Evolutionary conservation across 2,113 vertebrate genomes (phyloP).

Genomic region (Probosciger aterrimus): DNA sequence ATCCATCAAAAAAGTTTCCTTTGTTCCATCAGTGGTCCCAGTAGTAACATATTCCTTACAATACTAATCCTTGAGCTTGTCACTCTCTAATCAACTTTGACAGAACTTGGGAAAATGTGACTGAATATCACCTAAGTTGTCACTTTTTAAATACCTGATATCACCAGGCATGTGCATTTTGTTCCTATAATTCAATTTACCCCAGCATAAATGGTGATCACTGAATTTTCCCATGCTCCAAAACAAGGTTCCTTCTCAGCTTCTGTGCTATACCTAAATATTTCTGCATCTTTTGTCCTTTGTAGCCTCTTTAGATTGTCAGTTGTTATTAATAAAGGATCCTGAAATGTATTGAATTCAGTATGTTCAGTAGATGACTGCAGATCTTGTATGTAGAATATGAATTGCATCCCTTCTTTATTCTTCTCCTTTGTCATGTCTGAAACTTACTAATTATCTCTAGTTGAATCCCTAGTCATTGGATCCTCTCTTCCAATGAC

Average conservation of each 20-base stretch:
- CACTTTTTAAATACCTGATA: neutral
- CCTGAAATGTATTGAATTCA: neutral
- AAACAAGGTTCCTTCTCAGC: neutral
- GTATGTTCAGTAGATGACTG: neutral
- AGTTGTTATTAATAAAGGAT: neutral
- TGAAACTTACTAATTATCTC: neutral
- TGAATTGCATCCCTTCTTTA: neutral
- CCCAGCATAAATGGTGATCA: neutral
- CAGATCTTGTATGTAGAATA: neutral
- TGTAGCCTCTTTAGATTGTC: neutral
- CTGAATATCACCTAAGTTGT: neutral
- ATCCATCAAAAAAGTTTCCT: neutral
- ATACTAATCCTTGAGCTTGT: neutral
- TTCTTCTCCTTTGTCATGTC: neutral
- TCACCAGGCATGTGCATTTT: neutral
- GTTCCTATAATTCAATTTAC: neutral
- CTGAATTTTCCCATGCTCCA: neutral
- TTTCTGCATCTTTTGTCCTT: neutral
- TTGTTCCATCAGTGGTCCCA: neutral
- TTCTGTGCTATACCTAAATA: neutral
- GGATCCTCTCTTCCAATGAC: neutral
- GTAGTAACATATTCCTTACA: neutral
- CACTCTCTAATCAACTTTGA: neutral
- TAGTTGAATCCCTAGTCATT: neutral
- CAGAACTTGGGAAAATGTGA: neutral